Evolutionary conservation across 1,140 invertebrate species (phyloP).

Genomic region (Drosophila micromelanica): DNA sequence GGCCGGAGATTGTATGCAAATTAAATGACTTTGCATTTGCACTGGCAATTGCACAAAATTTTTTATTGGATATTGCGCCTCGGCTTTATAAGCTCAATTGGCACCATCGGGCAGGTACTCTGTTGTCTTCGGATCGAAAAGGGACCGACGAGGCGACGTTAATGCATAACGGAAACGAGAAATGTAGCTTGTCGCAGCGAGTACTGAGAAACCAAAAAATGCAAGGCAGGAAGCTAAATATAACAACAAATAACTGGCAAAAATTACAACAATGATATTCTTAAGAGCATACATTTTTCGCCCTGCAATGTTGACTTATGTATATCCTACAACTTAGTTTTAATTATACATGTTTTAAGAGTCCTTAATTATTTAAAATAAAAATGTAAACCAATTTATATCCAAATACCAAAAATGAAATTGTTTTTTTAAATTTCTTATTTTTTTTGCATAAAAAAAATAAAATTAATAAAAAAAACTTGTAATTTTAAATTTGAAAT

Average conservation of each 20-base stretch:
- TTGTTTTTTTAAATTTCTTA: no score
- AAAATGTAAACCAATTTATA: no score
- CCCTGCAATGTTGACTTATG: background rate
- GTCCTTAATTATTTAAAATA: no score
- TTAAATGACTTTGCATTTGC: conserved; percentile 52
- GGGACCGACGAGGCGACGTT: conserved; percentile 5
- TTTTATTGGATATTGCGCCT: conserved; percentile 20
- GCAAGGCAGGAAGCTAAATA: conserved; percentile 48
- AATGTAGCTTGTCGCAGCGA: conserved; percentile 62
- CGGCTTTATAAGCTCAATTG: conserved; percentile 31
- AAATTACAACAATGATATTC: background rate
- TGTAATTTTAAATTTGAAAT: no score
- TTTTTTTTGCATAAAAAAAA: no score
- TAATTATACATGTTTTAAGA: background rate
- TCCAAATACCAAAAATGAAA: no score
- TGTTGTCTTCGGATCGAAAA: background rate
- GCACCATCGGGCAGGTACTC: background rate
- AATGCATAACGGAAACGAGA: conserved; percentile 67
- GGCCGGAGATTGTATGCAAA: conserved; percentile 65
- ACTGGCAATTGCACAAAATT: conserved; percentile 43
- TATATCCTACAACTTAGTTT: background rate
- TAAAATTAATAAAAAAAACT: no score
- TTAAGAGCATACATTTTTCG: background rate
- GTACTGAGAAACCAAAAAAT: conserved; percentile 51
- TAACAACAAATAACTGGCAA: background rate